Percentiles rank a stretch among this genome's conserved stretches.
Conservation (phyloP, 2,888 invertebrate species). For the Tetheella fluctuosa region DNA sequence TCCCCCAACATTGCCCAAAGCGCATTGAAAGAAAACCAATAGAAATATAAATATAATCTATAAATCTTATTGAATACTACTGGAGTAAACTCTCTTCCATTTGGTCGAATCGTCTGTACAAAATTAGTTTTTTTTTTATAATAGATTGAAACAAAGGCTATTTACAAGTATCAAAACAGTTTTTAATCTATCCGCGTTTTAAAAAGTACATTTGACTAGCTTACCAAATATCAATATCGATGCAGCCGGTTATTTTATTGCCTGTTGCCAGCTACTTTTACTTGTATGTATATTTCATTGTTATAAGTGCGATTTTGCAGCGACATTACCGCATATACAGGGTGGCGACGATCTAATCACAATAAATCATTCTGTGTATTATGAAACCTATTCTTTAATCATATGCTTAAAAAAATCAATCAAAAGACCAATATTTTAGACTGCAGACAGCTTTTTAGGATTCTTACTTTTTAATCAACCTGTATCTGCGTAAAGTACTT, state of each 20-base stretch:
- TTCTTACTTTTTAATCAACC: too few species aligned
- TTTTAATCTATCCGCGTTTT: neutral
- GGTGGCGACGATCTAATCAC: too few species aligned
- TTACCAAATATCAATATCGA: neutral
- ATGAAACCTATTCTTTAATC: too few species aligned
- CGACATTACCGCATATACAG: too few species aligned
- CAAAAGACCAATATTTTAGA: too few species aligned
- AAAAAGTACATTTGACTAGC: neutral
- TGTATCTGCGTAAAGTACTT: too few species aligned
- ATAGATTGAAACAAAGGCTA: conserved; percentile 11
- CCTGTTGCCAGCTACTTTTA: too few species aligned
- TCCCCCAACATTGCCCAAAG: neutral
- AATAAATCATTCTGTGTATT: too few species aligned
- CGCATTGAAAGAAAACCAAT: neutral
- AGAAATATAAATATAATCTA: neutral
- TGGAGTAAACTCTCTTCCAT: neutral
- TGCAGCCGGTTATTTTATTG: neutral
- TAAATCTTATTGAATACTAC: neutral
- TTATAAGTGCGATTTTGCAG: too few species aligned
- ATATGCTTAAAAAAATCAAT: too few species aligned
- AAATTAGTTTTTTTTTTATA: neutral
- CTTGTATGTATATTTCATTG: too few species aligned
- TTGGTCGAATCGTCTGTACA: conserved; percentile 7
- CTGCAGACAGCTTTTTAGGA: too few species aligned
- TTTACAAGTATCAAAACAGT: conserved; percentile 19